Evolutionary conservation across 2,888 invertebrate genomes (phyloP).

Genomic region (Morpho helenor): DNA sequence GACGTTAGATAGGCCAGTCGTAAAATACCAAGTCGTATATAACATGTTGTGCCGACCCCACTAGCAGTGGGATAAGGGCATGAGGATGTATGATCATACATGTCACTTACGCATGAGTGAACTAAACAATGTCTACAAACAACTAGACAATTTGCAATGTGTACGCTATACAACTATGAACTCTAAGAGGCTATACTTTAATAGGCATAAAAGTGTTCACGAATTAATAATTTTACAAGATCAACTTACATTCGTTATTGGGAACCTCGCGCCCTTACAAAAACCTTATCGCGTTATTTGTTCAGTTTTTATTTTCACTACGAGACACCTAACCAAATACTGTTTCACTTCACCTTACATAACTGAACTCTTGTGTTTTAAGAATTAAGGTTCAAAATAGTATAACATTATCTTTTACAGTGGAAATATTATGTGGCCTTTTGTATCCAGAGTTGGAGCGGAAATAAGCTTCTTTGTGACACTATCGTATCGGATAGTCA

Average conservation of each 20-base stretch:
- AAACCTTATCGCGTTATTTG: slow-evolving; percentile 73
- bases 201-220: slow-evolving; percentile 38
- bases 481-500: slow-evolving; percentile 72
- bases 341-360: slow-evolving; percentile 2
- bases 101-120: no score
- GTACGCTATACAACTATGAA: not conserved
- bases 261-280: slow-evolving; percentile 72
- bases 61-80: no score
- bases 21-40: no score
- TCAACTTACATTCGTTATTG: slow-evolving; percentile 56
- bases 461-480: slow-evolving; percentile 77
- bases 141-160: not conserved
- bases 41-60: no score
- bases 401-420: slow-evolving; percentile 25
- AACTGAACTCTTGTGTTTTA: slow-evolving; percentile 29
- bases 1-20: no score
- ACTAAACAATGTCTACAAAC: not conserved
- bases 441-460: slow-evolving; percentile 59
- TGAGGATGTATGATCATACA: no score
- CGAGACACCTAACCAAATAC: slow-evolving; percentile 58
- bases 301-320: slow-evolving; percentile 74
- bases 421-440: slow-evolving; percentile 48
- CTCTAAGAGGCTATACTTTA: slow-evolving; percentile 35
- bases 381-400: slow-evolving; percentile 21
- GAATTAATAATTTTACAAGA: slow-evolving; percentile 29